Base-by-base conservation (phyloP, 2,888 invertebrate species). In the Palloptera scutellata region DNA sequence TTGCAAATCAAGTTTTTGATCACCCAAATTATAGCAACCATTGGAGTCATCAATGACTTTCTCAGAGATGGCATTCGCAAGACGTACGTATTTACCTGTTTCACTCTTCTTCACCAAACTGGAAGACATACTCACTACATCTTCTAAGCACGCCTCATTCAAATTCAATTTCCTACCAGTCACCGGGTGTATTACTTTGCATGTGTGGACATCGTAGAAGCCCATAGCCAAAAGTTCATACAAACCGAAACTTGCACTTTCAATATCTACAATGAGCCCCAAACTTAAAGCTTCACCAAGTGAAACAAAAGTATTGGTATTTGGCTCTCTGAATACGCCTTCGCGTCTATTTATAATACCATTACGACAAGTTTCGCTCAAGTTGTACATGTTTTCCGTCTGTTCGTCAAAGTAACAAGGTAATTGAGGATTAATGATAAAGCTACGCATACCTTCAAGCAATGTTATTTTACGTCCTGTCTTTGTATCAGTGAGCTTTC, bases 241-340 rank as follows among this genome's bases (percentile, higher is more conserved):
- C 1, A 96, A 83, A 19, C 92, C 91, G 80, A 95, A 94, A 64
- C 91, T 90, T 45, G 92, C 91, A 73, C 90, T 91, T 86, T 95
- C 92, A 73, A 95, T 93, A 78, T 95, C 95, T n/a, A 95, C 89
- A 69, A 96, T 92, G 59, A 92, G 86, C 6, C 94, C 94, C 75
- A 90, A 83, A 70, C 91, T 90, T 82, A 95, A 86, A 0, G 95
- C 95, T 78, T 91, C 90, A 30, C 90, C 90, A 6, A 95, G 81
- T 10, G 91, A 86, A 53, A 94, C 87, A 69, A 88, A 86, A 17
- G 88, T 86, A 73, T 89, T 89, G 9, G 90, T 89, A 63, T 89
- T 88, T 0, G 92, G 91, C 75, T 93, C 92, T 57, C 88, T 89
- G 83, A 94, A 94, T 70, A 90, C 91, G 1, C 94, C 94, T 55